Evolutionary conservation across 2,888 invertebrate species (phyloP), one percentile per base, ranked within the genome.

Genomic region (Drosophila kuntzei): DNA sequence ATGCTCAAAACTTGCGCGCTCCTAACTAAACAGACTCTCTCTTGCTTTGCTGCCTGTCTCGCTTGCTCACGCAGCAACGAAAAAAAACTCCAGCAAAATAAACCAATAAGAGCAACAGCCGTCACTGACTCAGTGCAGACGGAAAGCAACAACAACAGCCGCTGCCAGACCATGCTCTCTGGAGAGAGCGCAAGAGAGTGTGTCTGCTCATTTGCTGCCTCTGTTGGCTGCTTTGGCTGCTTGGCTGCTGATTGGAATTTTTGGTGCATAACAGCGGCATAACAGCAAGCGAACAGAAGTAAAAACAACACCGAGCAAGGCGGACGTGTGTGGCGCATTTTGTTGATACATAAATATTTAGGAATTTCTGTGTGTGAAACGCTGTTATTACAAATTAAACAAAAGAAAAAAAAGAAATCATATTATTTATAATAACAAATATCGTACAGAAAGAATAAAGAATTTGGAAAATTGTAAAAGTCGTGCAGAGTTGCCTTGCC

Each of bases 61-160:
- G 18, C 47, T 46, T 22, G 8, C 41, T 25, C 54, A 14, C 39
- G 9, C 32, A 4, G 18, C 12, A 25, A 8, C 27, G 41, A 20
- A 7, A 39, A 57, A 55, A 32, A 41, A 80, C 81, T 84, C 82
- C 80, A 83, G 67, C 54, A 27, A 41, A 59, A 67, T 53, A 80
- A 55, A 68, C 76, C 83, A 86, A 80, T 83, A 81, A 79, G 75
- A 77, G 76, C 67, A 71, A 71, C 55, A 74, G 65, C 29, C 51
- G 59, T 29, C 16, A 32, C 32, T 55, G 55, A 61, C 57, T 58
- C 60, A 68, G 27, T 44, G 58, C 67, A 63, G 43, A 44, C 62
- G 18, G 39, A 12, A 29, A 41, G 18, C 29, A 53, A 39, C 39
- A 46, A 16, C 63, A 34, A n/a, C 25, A 55, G 41, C 34, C 14